These are phyloP conservation scores for Brachyrhaphis roseni DNA, from an alignment of 2,797 vertebrate genomes.

Conservation along the genomic window DNA sequence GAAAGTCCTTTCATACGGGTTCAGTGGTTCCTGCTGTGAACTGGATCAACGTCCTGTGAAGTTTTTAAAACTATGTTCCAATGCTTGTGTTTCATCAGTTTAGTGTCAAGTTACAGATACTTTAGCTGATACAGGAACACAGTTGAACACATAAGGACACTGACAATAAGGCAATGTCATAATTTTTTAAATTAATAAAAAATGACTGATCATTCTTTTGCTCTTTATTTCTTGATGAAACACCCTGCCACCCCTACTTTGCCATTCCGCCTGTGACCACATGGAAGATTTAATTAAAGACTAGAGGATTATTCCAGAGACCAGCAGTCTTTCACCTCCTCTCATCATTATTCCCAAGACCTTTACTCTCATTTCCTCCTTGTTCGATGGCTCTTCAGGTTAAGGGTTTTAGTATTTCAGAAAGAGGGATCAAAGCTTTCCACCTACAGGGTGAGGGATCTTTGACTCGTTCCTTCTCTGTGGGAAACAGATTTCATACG, in stretches of 20 bases:
- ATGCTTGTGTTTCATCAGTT: not conserved
- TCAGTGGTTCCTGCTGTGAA: not conserved
- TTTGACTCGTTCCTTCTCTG: conserved; percentile 64
- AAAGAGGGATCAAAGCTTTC: conserved; percentile 74
- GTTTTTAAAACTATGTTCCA: not conserved
- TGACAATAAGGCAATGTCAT: not conserved
- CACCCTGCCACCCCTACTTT: conserved; percentile 34
- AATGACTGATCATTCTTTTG: conserved; percentile 43
- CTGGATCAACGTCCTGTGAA: not conserved
- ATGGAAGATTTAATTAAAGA: conserved; percentile 79
- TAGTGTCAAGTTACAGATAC: conserved; percentile 4
- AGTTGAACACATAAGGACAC: conserved; percentile 22
- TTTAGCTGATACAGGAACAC: conserved; percentile 35
- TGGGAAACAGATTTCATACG: conserved; percentile 47
- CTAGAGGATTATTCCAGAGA: conserved; percentile 68
- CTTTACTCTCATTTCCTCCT: conserved; percentile 39
- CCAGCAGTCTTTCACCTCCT: conserved; percentile 69
- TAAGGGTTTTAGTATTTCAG: conserved; percentile 28
- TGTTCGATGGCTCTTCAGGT: conserved; percentile 51
- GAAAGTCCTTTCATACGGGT: not conserved
- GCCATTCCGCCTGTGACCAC: conserved; percentile 66
- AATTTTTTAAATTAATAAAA: conserved; percentile 1
- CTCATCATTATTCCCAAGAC: conserved; percentile 61
- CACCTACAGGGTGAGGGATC: conserved; percentile 69
- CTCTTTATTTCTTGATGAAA: conserved; percentile 35